Evolutionary conservation across 2,113 vertebrate genomes (phyloP).

Genomic region (Tautogolabrus adspersus): DNA sequence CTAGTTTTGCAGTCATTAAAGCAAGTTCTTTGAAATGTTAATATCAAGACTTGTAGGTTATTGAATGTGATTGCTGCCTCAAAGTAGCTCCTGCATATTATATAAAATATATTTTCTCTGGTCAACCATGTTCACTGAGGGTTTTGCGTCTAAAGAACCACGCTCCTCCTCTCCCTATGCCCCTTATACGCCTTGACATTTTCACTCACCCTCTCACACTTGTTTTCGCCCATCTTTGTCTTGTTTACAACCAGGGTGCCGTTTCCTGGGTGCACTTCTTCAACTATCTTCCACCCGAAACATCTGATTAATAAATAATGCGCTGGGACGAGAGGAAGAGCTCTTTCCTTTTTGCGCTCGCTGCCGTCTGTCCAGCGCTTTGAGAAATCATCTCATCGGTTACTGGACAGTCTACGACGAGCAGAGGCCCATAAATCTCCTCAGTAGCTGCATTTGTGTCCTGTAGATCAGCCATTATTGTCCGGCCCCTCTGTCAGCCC

Average conservation of each 20-base stretch:
- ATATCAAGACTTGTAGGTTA: conserved; percentile 45
- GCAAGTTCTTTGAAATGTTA: neutral
- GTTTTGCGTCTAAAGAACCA: conserved; percentile 79
- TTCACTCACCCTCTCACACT: conserved; percentile 31
- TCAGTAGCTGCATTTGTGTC: conserved; percentile 95
- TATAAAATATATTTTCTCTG: conserved; percentile 86
- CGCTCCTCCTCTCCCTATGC: neutral
- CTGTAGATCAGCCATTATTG: conserved; percentile 99
- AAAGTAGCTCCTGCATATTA: conserved; percentile 84
- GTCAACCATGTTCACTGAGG: conserved; percentile 26
- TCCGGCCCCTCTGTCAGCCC: conserved; percentile 96
- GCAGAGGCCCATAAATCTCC: conserved; percentile 90
- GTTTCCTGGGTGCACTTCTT: conserved; percentile 74
- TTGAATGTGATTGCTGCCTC: conserved; percentile 41
- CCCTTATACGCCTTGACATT: conserved; percentile 39
- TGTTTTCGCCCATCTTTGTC: conserved; percentile 38
- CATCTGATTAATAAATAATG: conserved; percentile 98
- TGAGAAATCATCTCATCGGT: conserved; percentile 96
- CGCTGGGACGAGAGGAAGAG: conserved; percentile 70
- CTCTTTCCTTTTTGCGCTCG: conserved; percentile 56
- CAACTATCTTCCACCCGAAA: conserved; percentile 92
- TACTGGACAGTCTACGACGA: conserved; percentile 91
- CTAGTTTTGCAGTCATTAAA: neutral
- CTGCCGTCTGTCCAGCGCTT: conserved; percentile 46
- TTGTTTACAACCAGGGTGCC: conserved; percentile 46